Evolutionary conservation across 2,797 vertebrate genomes (phyloP), one percentile per base, ranked within the genome.

Genomic region (Enteromius radiatus): DNA sequence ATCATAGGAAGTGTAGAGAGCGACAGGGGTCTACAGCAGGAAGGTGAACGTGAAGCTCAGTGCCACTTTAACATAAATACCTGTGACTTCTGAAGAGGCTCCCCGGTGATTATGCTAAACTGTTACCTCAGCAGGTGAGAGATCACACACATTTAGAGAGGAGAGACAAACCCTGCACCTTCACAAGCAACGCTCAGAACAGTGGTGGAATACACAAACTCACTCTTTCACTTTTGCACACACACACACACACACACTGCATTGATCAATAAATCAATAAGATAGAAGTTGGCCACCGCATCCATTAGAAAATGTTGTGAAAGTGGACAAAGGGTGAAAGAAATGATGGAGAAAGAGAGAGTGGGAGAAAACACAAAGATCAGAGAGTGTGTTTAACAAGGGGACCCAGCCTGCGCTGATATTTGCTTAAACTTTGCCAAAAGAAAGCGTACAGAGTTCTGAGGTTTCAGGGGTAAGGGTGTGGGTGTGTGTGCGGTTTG

Each of bases 391-490:
- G 80, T 71, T 79, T 85, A 68, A 83, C 77, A 67, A 82, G 84
- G 84, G 81, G 81, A 79, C 70, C 70, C 80, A 54, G 70, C 78
- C 63, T 83, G 85, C 59, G 70, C 87, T 85, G 85, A 86, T 86
- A 87, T 88, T 87, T 88, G 85, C 82, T 80, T 75, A 80, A 88
- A 52, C 63, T 78, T 65, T 86, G 87, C 85, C 85, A 88, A 84
- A 74, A 86, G 83, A 87, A 84, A 86, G 83, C 83, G 84, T 85
- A 74, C 81, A 86, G 88, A 87, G 86, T 87, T 86, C 84, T 88
- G 82, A 86, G 77, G 64, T 38, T 83, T 75, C 7, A 69, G 59
- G 76, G 84, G 77, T 87, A 84, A 83, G 64, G 75, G 84, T 65
- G 47, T 79, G 85, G 47, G 79, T 49, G 79, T 85, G 76, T 82